phyloP scores from a whole-genome alignment of 1,140 invertebrate species.

The Monomorium pharaonis region DNA sequence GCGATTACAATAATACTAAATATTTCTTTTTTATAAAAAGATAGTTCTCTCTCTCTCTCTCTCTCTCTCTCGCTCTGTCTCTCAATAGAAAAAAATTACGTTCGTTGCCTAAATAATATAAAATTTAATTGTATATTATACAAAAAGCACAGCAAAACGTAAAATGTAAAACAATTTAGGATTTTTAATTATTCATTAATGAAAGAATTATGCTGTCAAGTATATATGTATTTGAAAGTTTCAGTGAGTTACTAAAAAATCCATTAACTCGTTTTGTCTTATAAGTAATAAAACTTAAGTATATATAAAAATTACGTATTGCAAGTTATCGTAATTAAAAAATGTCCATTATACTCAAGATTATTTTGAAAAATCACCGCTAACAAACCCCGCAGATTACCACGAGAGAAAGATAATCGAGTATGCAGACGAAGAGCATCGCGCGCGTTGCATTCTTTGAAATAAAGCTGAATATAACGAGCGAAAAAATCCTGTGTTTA shows the following conservation, averaged over 20 bases:
- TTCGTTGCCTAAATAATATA: neutral
- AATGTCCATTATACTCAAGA: neutral
- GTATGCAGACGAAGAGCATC: neutral
- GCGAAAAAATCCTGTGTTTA: constrained; percentile 39
- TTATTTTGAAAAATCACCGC: neutral
- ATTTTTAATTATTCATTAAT: neutral
- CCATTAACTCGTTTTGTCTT: neutral
- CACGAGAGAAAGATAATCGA: neutral
- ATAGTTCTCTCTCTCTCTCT: neutral
- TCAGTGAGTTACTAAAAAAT: neutral
- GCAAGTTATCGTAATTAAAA: neutral
- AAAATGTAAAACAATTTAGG: neutral
- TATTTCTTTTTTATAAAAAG: neutral
- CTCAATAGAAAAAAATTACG: neutral
- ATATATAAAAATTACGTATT: neutral
- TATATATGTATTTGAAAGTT: neutral
- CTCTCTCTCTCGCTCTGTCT: neutral
- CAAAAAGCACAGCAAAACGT: neutral
- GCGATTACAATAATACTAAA: neutral
- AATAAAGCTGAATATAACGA: constrained; percentile 33
- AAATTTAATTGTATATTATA: neutral
- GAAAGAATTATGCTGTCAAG: neutral
- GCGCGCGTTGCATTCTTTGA: neutral
- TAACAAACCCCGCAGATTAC: neutral
- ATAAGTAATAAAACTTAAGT: neutral